Evolutionary conservation across 2,797 vertebrate species (phyloP), one percentile per base, ranked within the genome.

Genomic region (Phalloptychus januarius): DNA sequence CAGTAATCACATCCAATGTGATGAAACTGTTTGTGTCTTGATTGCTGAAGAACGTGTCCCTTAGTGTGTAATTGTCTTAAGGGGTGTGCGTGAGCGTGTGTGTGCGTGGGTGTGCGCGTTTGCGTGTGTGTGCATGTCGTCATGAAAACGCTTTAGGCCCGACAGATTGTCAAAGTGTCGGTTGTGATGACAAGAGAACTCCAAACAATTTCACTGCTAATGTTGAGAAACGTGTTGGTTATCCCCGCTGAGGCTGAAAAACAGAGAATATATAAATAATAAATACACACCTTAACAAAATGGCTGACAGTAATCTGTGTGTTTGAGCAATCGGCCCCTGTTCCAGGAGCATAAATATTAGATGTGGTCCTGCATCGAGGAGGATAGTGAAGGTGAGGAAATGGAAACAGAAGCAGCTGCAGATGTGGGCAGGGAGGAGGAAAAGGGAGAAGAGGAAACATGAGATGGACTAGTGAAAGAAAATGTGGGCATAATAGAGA

Each of bases 161-260:
- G 94, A 94, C 92, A 94, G 91, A 94, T 93, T 95, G 94, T 92
- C 94, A 95, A 93, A 91, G 88, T 89, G 90, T 92, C 86, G 76
- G 81, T 78, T 88, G 69, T 82, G 61, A 87, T 81, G 86, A 91
- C 91, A 85, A 33, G 83, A 92, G 90, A 93, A 95, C 94, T 92
- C 92, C 89, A 94, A 94, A 94, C 91, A 91, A 94, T 94, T 95
- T 95, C 86, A 87, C 83, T 74, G 85, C 90, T 94, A 94, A 95
- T 94, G 93, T 94, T 93, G 93, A 94, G 94, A 94, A 95, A 95
- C 92, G 93, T 93, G 93, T 89, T 88, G 94, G 87, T 83, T 88
- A 93, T 91, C 89, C 91, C 93, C 84, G 78, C 86, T 80, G 87
- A 84, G 88, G 84, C 87, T 50, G 52, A 84, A 88, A 90, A 77